These are phyloP conservation scores for Drosophila helvetica DNA, from an alignment of 2,888 invertebrate species.

Conservation along the genomic window DNA sequence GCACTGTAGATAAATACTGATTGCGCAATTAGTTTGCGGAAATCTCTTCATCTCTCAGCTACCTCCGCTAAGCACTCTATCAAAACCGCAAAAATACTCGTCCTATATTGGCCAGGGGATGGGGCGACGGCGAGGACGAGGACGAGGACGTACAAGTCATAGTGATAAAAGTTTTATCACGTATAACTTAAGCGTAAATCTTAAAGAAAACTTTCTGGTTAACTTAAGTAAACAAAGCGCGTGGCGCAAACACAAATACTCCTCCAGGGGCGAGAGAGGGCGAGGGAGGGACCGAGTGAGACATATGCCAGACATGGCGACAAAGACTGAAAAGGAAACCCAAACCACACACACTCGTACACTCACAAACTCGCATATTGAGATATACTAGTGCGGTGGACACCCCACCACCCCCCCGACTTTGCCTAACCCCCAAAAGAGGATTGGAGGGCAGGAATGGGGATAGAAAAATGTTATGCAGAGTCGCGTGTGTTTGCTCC, in stretches of 20 bases:
- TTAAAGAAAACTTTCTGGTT: conserved; percentile 79
- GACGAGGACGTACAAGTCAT: conserved; percentile 65
- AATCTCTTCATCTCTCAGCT: conserved; percentile 28
- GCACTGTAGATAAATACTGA: conserved; percentile 18
- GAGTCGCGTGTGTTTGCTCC: conserved; percentile 55
- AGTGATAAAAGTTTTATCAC: conserved; percentile 80
- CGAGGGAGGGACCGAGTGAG: conserved; percentile 46
- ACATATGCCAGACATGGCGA: conserved; percentile 57
- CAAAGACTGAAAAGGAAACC: conserved; percentile 37
- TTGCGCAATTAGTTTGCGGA: conserved; percentile 33
- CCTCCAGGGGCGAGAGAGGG: neutral
- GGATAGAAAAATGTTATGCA: conserved; percentile 61
- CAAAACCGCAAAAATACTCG: conserved; percentile 51
- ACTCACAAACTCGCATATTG: conserved; percentile 46
- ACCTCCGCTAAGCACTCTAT: conserved; percentile 45
- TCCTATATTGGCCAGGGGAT: conserved; percentile 18
- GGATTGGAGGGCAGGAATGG: neutral
- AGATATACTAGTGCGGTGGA: conserved; percentile 44
- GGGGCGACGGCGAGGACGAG: neutral
- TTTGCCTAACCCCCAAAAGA: conserved; percentile 36
- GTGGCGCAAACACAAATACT: conserved; percentile 38
- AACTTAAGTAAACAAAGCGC: conserved; percentile 71
- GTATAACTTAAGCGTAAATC: conserved; percentile 80
- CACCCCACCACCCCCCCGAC: conserved; percentile 11
- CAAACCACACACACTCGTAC: conserved; percentile 20